Evolutionary conservation across 2,113 vertebrate species (phyloP).

Genomic region (Ctenomys sociabilis): DNA sequence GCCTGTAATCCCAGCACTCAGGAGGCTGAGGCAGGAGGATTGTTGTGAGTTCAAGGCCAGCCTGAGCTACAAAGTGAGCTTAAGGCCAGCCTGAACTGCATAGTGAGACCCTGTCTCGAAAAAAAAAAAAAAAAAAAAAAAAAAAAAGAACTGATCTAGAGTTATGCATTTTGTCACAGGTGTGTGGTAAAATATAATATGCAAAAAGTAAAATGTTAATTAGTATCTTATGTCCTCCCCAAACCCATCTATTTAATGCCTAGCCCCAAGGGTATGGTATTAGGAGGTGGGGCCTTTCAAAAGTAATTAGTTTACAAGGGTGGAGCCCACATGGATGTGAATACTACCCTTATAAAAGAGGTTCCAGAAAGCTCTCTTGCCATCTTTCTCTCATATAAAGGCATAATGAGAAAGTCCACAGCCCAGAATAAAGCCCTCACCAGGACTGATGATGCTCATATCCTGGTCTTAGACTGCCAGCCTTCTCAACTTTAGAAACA

Average conservation of each 20-base stretch:
- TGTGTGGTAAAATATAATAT: neutral
- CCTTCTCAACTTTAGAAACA: neutral
- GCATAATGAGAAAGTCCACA: neutral
- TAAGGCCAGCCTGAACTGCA: too few species aligned
- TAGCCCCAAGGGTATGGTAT: neutral
- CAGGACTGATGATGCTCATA: neutral
- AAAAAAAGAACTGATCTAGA: slow-evolving; percentile 7
- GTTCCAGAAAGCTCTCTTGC: neutral
- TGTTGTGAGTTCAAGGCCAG: too few species aligned
- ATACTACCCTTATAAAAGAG: neutral
- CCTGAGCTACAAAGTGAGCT: too few species aligned
- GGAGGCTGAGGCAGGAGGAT: too few species aligned
- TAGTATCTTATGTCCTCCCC: neutral
- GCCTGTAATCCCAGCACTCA: too few species aligned
- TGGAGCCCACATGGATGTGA: neutral
- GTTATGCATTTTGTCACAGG: neutral
- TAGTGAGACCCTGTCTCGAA: too few species aligned
- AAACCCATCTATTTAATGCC: neutral
- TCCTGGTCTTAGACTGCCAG: too few species aligned
- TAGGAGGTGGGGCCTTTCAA: neutral
- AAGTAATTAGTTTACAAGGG: too few species aligned
- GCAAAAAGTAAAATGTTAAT: slow-evolving; percentile 17
- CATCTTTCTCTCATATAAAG: neutral
- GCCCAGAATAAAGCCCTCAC: neutral
- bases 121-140: too few species aligned